Evolutionary conservation across 2,113 vertebrate species (phyloP).

Genomic region (Anarhynchus alexandrinus): DNA sequence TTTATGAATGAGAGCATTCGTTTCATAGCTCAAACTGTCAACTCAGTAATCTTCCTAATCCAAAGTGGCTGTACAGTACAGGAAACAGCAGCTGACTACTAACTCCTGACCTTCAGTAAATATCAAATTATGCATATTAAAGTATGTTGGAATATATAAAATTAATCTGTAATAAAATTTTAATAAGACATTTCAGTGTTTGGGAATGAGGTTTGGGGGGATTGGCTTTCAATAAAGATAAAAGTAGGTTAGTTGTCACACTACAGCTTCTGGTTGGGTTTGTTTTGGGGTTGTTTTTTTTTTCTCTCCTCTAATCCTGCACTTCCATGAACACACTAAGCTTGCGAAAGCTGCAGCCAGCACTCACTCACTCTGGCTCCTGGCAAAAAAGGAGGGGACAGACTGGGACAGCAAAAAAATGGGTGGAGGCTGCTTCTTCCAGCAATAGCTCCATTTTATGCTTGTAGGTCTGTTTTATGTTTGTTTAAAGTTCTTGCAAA

Average conservation of each 20-base stretch:
- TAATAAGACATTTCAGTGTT: neutral
- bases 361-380: neutral
- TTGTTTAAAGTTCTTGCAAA: neutral
- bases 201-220: neutral
- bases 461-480: neutral
- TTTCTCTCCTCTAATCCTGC: fast-evolving
- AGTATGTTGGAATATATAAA: neutral
- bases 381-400: neutral
- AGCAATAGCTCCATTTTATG: neutral
- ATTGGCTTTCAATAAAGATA: neutral
- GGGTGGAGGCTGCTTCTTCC: neutral
- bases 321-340: neutral
- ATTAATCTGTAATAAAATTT: neutral
- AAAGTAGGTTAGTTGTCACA: neutral
- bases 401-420: neutral
- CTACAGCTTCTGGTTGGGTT: neutral
- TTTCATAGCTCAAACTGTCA: neutral
- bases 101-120: neutral
- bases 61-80: too few relatives aligned
- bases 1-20: neutral
- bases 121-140: neutral
- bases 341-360: neutral
- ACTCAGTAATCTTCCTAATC: too few relatives aligned
- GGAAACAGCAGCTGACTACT: too few relatives aligned
- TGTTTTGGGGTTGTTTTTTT: neutral